Evolutionary conservation across 2,888 invertebrate genomes (phyloP).

Genomic region (Nebria brevicollis): DNA sequence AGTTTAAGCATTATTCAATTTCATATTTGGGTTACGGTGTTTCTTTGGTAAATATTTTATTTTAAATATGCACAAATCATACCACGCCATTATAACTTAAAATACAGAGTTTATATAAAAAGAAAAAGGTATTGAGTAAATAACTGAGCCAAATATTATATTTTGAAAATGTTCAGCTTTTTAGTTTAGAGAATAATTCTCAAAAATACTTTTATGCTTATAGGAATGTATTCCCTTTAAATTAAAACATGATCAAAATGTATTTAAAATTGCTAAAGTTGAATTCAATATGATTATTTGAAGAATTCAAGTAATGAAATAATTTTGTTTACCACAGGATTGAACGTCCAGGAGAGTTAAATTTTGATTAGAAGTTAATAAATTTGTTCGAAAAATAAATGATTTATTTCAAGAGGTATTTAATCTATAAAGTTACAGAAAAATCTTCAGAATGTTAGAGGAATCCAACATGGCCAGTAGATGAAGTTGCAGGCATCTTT

Average conservation of each 20-base stretch:
- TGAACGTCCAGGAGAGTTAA: background rate
- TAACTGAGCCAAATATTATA: no score
- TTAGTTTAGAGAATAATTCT: no score
- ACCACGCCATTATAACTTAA: background rate
- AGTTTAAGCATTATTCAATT: background rate
- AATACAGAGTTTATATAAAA: no score
- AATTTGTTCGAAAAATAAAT: slow-evolving; percentile 4
- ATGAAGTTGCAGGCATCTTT: slow-evolving; percentile 36
- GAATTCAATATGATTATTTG: background rate
- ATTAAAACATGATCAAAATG: background rate
- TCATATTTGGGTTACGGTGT: background rate
- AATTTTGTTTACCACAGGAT: background rate
- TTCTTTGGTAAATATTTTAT: background rate
- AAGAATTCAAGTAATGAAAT: background rate
- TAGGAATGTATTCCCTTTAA: no score
- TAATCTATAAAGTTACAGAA: background rate
- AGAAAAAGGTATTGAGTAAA: no score
- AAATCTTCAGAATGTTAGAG: slow-evolving; percentile 32
- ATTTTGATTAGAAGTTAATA: background rate
- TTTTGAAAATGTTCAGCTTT: no score
- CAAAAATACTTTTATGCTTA: no score
- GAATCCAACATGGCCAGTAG: slow-evolving; percentile 36
- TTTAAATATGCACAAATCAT: background rate
- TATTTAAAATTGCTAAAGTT: background rate
- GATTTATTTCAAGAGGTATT: slow-evolving; percentile 9